These are phyloP conservation scores for Conops quadrifasciatus DNA, from an alignment of 2,888 invertebrate species.

Conservation along the genomic window DNA sequence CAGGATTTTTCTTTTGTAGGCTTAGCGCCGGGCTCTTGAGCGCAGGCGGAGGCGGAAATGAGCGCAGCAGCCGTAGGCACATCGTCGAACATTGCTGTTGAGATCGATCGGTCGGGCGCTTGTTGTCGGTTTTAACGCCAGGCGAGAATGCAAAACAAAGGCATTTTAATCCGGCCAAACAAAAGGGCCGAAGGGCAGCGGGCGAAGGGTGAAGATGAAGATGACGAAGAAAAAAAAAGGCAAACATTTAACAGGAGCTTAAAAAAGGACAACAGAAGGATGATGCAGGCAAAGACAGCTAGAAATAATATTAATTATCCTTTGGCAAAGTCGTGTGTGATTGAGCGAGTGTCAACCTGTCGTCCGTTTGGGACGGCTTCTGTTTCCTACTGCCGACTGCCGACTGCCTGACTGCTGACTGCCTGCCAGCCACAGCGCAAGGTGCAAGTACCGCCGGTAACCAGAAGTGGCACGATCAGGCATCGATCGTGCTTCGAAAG, in stretches of 20 bases:
- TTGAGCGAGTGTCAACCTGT: conserved; percentile 13
- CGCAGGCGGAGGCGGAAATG: conserved; percentile 20
- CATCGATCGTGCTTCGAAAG: no score
- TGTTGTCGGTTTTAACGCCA: conserved; percentile 39
- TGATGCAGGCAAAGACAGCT: not conserved
- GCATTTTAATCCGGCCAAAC: conserved; percentile 1
- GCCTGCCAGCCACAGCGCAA: not conserved
- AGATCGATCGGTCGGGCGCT: conserved; percentile 27
- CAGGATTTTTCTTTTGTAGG: conserved; percentile 39
- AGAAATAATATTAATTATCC: conserved; percentile 15
- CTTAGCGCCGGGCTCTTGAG: conserved; percentile 42
- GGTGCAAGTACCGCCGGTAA: not conserved
- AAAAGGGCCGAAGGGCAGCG: not conserved
- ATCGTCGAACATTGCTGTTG: conserved; percentile 28
- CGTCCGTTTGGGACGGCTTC: conserved; percentile 1
- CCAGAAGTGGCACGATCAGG: no score
- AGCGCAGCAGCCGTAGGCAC: conserved; percentile 34
- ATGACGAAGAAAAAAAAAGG: not conserved
- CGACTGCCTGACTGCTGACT: no score
- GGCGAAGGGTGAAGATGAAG: not conserved
- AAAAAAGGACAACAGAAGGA: conserved; percentile 12
- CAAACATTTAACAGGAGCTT: conserved; percentile 11
- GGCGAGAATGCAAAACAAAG: conserved; percentile 25
- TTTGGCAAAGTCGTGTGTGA: not conserved
- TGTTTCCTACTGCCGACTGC: not conserved